Conservation (phyloP, 2,888 invertebrate species). For the Drosophila mercatorum region DNA sequence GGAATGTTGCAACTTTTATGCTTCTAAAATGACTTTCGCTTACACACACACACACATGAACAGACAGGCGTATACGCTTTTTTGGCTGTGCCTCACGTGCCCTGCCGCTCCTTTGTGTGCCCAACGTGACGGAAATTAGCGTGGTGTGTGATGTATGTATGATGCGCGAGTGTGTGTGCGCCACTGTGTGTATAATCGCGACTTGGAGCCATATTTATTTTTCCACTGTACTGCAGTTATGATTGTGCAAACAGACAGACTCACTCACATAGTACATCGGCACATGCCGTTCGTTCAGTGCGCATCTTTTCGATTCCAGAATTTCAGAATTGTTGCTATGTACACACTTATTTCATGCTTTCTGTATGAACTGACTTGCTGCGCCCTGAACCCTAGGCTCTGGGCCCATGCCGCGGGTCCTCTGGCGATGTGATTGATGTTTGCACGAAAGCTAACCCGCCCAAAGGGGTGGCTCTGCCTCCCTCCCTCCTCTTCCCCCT, state of each 20-base stretch:
- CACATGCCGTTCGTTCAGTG: slow-evolving; percentile 55
- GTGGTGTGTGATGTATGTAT: slow-evolving; percentile 45
- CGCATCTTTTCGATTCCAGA: slow-evolving; percentile 73
- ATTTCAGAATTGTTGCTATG: slow-evolving; percentile 55
- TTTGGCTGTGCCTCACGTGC: slow-evolving; percentile 62
- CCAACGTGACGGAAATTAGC: slow-evolving; percentile 81
- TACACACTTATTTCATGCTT: slow-evolving; percentile 55
- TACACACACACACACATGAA: background rate
- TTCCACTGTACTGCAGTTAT: slow-evolving; percentile 75
- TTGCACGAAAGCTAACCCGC: slow-evolving; percentile 46
- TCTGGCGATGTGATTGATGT: slow-evolving; percentile 68
- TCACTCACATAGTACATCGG: slow-evolving; percentile 26
- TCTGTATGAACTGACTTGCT: slow-evolving; percentile 50
- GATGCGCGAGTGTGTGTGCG: slow-evolving; percentile 8
- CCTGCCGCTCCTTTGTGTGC: slow-evolving; percentile 73
- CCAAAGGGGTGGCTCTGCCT: slow-evolving; percentile 25
- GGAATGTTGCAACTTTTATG: slow-evolving; percentile 45
- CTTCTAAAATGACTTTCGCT: slow-evolving; percentile 46
- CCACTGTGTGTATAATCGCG: slow-evolving; percentile 38
- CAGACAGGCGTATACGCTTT: slow-evolving; percentile 11
- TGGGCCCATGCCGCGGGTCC: slow-evolving; percentile 3
- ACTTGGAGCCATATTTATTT: slow-evolving; percentile 71
- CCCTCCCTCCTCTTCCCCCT: background rate
- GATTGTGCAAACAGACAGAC: slow-evolving; percentile 60
- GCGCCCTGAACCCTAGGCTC: background rate